Evolutionary conservation across 2,113 vertebrate genomes (phyloP), one percentile per base, ranked within the genome.

Genomic region (Bungarus multicinctus): DNA sequence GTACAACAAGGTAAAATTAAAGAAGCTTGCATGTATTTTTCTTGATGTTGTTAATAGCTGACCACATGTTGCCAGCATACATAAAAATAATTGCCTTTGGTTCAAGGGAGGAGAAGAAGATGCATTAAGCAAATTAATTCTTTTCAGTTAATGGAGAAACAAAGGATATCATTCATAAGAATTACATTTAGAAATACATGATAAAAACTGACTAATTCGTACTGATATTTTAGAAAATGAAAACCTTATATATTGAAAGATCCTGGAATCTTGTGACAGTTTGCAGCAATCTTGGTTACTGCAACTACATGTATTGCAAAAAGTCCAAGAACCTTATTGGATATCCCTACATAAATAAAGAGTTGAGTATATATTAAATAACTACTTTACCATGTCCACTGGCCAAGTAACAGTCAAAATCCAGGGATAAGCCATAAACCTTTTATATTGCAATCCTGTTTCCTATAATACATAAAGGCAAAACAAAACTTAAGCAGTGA

Each of bases 321-420:
- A 23, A 2, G 11, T 8, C 23, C 45, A 23, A 47, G 11, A 64
- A 64, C 23, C 22, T 54, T 69, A 52, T 16, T 88, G 22, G 18
- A 22, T 47, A 57, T n/a, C 8, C 18, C 25, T 57, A 18, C 34
- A 6, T 57, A 5, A 52, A 60, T 60, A 10, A 50, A 50, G 50
- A 2, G n/a, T 3, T 5, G 23, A 60, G 53, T 64, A 90, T 34
- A 52, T 60, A 60, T 39, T 23, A 86, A 91, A 53, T 43, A 25
- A 92, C 25, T 3, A 90, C 52, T 53, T 96, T 97, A 99, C 99
- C 96, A 96, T 97, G 90, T 99, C 98, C 95, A 98, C 96, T 0
- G 98, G 98, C 99, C 98, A 99, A 0, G 98, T 99, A 96, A 99
- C 98, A 7, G 98, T 99, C 93, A 99, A 97, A 97, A 99, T 99